Percentiles rank a stretch among this genome's conserved stretches.
These are phyloP conservation scores for Acholoe squamosa DNA, from an alignment of 2,888 invertebrate genomes.

Conservation along the genomic window DNA sequence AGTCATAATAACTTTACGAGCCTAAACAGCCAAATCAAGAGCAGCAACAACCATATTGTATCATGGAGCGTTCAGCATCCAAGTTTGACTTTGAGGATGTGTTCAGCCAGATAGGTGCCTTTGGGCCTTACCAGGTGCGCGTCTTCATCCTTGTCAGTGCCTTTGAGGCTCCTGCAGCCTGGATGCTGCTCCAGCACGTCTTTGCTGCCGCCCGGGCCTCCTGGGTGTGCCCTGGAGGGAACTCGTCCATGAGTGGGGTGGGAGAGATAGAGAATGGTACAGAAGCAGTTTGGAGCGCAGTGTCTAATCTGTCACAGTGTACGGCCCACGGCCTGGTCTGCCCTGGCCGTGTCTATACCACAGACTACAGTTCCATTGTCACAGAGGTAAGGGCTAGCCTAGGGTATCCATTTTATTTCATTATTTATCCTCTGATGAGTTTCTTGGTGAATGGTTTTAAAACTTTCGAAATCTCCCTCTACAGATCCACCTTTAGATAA, in stretches of 20 bases:
- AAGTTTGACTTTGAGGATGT: constrained; percentile 76
- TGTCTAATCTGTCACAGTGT: constrained; percentile 64
- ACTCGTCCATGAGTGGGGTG: not conserved
- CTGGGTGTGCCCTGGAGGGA: constrained; percentile 71
- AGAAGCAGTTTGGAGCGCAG: not conserved
- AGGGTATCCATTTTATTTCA: no score
- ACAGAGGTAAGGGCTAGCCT: constrained; percentile 74
- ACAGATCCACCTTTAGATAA: no score
- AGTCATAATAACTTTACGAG: no score
- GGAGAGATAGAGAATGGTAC: not conserved
- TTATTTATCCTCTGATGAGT: no score
- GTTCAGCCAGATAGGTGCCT: constrained; percentile 75
- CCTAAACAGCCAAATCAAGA: no score
- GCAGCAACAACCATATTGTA: no score
- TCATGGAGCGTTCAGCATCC: not conserved
- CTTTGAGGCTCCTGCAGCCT: constrained; percentile 81
- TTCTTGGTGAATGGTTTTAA: no score
- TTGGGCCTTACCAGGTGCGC: constrained; percentile 80
- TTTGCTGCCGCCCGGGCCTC: constrained; percentile 75
- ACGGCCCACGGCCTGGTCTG: constrained; percentile 65
- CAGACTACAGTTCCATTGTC: constrained; percentile 76
- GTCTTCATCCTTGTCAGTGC: constrained; percentile 79
- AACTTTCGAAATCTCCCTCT: no score
- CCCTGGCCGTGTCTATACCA: constrained; percentile 66
- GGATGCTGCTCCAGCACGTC: constrained; percentile 81